Evolutionary conservation across 2,888 invertebrate genomes (phyloP).

Genomic region (Caenorhabditis virilis): DNA sequence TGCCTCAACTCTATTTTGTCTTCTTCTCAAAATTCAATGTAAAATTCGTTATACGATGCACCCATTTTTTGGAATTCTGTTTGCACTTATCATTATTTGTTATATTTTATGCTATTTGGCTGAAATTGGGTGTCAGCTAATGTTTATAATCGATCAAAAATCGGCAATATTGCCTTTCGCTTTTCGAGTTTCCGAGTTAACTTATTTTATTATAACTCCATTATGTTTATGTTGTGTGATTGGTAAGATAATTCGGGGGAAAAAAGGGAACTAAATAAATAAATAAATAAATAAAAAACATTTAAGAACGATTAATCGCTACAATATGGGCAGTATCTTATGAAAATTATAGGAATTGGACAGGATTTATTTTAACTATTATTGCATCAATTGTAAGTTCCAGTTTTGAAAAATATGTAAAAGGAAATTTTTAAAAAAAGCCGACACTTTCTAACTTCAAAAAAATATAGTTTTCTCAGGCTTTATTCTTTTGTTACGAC

Average conservation of each 20-base stretch:
- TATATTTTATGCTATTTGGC: conserved; percentile 10
- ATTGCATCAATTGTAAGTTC: background rate
- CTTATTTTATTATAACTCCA: conserved; percentile 16
- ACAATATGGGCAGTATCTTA: conserved; percentile 21
- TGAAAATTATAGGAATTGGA: conserved; percentile 20
- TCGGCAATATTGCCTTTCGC: background rate
- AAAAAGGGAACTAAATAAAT: too few relatives aligned
- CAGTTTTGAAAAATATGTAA: too few relatives aligned
- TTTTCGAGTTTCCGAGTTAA: conserved; percentile 7
- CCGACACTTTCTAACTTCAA: background rate
- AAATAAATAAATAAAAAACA: background rate
- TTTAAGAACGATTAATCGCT: conserved; percentile 16
- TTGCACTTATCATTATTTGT: conserved; percentile 10
- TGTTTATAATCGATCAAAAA: conserved; percentile 10
- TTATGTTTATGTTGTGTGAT: conserved; percentile 18
- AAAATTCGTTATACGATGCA: conserved; percentile 12
- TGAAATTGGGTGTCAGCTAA: conserved; percentile 13
- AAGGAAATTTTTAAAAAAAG: too few relatives aligned
- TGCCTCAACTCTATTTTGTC: background rate
- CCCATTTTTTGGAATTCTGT: conserved; percentile 24
- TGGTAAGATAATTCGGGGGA: conserved; percentile 14
- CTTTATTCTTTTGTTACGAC: background rate
- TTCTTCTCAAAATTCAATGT: conserved; percentile 8
- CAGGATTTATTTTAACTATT: background rate
- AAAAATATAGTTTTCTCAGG: background rate